A percentile compares a stretch with the other conserved stretches of the same genome.
These are phyloP conservation scores for Ataeniobius toweri DNA, from an alignment of 2,797 vertebrate genomes.

Conservation along the genomic window DNA sequence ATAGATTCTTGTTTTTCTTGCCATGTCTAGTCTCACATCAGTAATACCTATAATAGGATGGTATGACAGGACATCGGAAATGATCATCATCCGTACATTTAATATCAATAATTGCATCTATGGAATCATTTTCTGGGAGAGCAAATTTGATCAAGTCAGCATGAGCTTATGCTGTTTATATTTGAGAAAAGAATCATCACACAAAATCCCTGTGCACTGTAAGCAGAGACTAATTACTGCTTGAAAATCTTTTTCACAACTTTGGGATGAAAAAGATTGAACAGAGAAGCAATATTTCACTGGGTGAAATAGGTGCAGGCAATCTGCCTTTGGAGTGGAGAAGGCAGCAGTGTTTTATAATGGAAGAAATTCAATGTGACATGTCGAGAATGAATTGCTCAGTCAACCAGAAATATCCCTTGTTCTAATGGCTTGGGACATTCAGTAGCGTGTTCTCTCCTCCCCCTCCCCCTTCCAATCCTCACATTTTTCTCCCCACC, in stretches of 20 bases:
- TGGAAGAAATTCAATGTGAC: constrained; percentile 99
- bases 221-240: constrained; percentile 73
- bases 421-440: constrained; percentile 99
- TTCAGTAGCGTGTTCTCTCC: constrained; percentile 81
- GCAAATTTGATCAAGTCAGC: constrained; percentile 3
- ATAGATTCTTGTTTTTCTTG: constrained; percentile 65
- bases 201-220: constrained; percentile 33
- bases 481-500: constrained; percentile 57
- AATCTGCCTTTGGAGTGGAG: constrained; percentile 84
- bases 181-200: neutral
- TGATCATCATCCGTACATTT: constrained; percentile 45
- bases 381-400: constrained; percentile 98
- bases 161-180: constrained; percentile 13
- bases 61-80: constrained; percentile 37
- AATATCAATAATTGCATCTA: constrained; percentile 14
- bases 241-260: constrained; percentile 69
- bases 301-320: constrained; percentile 83
- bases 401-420: constrained; percentile 99
- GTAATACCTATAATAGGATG: constrained; percentile 42
- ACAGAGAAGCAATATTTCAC: constrained; percentile 82
- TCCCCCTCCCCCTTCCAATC: constrained; percentile 51
- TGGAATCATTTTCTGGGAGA: constrained; percentile 11
- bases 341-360: constrained; percentile 86
- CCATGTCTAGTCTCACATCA: constrained; percentile 56
- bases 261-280: constrained; percentile 80